phyloP scores from a whole-genome alignment of 2,113 vertebrate species.

The Ceyx melanurus region DNA sequence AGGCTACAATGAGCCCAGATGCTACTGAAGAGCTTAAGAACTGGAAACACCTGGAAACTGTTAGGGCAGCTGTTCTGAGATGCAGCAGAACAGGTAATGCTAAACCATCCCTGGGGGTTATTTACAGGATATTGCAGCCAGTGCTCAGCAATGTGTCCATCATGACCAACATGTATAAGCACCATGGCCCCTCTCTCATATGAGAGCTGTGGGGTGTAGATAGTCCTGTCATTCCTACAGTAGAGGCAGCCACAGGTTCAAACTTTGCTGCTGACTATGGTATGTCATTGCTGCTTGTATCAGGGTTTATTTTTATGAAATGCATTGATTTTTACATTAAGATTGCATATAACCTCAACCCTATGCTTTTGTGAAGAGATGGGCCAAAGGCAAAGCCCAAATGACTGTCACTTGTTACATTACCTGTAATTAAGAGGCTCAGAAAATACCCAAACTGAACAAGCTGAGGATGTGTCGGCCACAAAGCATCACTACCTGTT shows the following conservation, averaged over 20 bases:
- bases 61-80: background rate
- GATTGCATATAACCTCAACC: background rate
- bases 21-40: background rate
- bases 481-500: background rate
- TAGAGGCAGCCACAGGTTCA: background rate
- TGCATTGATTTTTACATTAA: background rate
- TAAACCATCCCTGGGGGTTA: background rate
- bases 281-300: background rate
- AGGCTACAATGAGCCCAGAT: background rate
- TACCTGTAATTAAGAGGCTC: background rate
- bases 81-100: background rate
- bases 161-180: accelerated
- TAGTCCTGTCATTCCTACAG: accelerated
- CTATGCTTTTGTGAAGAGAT: background rate
- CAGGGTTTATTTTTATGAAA: background rate
- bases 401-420: background rate
- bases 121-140: background rate
- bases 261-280: background rate
- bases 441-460: background rate
- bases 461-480: background rate
- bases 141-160: accelerated
- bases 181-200: accelerated
- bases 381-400: background rate
- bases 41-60: background rate
- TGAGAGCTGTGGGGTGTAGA: background rate